Percentiles rank a stretch among this genome's conserved stretches.
These are phyloP conservation scores for Steinernema hermaphroditum DNA, from an alignment of 2,888 invertebrate species.

Conservation along the genomic window DNA sequence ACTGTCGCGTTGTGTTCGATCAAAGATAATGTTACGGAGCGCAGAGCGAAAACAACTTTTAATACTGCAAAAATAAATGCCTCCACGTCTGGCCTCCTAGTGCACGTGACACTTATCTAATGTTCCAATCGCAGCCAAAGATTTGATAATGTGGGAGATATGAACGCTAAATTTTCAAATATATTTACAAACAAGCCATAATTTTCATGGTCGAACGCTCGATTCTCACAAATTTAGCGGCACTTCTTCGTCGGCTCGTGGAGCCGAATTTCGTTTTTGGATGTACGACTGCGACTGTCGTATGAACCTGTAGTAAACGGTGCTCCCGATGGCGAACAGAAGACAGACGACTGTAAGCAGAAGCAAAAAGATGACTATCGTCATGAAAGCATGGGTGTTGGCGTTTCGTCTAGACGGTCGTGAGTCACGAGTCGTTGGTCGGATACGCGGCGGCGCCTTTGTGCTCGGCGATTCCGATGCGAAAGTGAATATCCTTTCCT, in stretches of 20 bases:
- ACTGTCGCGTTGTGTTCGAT: background rate
- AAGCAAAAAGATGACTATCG: conserved; percentile 5
- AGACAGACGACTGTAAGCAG: conserved; percentile 23
- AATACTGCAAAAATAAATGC: background rate
- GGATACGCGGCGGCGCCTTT: background rate
- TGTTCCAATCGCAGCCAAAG: background rate
- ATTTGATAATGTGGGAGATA: background rate
- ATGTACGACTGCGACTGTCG: conserved; percentile 21
- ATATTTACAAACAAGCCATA: conserved; percentile 25
- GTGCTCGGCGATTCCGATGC: background rate
- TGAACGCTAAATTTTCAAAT: background rate
- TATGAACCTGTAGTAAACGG: conserved; percentile 22
- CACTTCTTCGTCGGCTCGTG: conserved; percentile 26
- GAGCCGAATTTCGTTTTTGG: conserved; percentile 12
- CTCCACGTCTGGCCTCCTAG: background rate
- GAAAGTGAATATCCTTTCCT: background rate
- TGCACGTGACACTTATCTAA: conserved; percentile 8
- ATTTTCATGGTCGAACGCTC: background rate
- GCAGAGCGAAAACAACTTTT: background rate
- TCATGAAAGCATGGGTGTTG: conserved; percentile 5
- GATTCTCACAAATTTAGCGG: conserved; percentile 21
- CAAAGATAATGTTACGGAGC: background rate
- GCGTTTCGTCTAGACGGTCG: conserved; percentile 11
- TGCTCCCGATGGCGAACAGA: conserved; percentile 21
- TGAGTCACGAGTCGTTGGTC: conserved; percentile 6